Evolutionary conservation across 2,113 vertebrate species (phyloP).

Genomic region (Mustelus asterias): DNA sequence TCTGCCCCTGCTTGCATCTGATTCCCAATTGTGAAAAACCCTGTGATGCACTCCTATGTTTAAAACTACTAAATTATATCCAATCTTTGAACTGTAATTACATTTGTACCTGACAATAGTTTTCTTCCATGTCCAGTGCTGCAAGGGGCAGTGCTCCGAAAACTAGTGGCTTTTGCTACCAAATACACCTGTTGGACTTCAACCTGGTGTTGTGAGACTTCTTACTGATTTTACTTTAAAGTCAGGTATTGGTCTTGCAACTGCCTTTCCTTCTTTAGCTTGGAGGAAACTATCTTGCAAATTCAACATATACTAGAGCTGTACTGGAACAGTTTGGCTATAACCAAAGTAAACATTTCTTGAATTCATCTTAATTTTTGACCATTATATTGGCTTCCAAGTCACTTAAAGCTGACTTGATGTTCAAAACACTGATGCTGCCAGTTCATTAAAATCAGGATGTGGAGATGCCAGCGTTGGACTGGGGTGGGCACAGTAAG

Average conservation of each 20-base stretch:
- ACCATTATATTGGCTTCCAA: not conserved
- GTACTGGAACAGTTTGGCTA: not conserved
- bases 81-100: not conserved
- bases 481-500: too few relatives aligned
- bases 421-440: not conserved
- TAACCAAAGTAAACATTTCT: not conserved
- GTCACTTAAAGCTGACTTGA: not conserved
- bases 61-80: not conserved
- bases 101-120: too few relatives aligned
- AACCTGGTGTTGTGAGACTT: too few relatives aligned
- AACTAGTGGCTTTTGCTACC: too few relatives aligned
- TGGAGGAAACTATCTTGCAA: too few relatives aligned
- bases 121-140: not conserved
- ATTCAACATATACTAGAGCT: not conserved
- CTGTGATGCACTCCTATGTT: not conserved
- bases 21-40: not conserved
- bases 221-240: not conserved
- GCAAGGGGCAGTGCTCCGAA: too few relatives aligned
- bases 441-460: not conserved
- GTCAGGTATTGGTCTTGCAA: not conserved
- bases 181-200: too few relatives aligned
- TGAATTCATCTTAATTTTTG: not conserved
- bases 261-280: not conserved
- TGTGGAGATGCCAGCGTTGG: too few relatives aligned
- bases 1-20: not conserved